Evolutionary conservation across 2,888 invertebrate genomes (phyloP).

Genomic region (Atethmia centrago): DNA sequence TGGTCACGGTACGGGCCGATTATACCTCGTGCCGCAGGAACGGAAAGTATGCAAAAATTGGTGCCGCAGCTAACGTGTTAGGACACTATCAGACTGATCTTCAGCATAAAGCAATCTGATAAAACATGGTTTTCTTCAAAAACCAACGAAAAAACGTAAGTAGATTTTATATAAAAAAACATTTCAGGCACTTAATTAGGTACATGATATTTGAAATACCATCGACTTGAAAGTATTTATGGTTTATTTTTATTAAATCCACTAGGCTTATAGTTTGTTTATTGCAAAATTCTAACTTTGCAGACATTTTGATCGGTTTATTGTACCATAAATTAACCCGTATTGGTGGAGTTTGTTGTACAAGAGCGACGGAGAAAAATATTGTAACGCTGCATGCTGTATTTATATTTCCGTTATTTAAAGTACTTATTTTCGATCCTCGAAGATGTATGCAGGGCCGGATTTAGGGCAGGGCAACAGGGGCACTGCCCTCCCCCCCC

Average conservation of each 20-base stretch:
- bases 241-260: conserved; percentile 55
- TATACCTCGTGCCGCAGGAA: too few species aligned
- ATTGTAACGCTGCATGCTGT: conserved; percentile 15
- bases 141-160: conserved; percentile 19
- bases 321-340: conserved; percentile 43
- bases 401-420: conserved; percentile 39
- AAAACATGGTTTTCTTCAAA: conserved; percentile 38
- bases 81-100: not conserved
- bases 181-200: conserved; percentile 32
- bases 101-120: not conserved
- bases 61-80: too few species aligned
- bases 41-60: too few species aligned
- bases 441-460: too few species aligned
- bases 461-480: too few species aligned
- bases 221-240: conserved; percentile 44
- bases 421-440: conserved; percentile 30
- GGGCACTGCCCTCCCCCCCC: too few species aligned
- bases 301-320: conserved; percentile 43
- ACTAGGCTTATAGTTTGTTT: conserved; percentile 50
- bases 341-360: conserved; percentile 30
- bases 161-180: conserved; percentile 44
- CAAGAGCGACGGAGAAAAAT: conserved; percentile 45
- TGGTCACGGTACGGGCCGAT: too few species aligned
- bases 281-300: conserved; percentile 30
- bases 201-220: conserved; percentile 50